Base-by-base conservation (phyloP, 2,113 vertebrate genomes). In the Aythya baeri region DNA sequence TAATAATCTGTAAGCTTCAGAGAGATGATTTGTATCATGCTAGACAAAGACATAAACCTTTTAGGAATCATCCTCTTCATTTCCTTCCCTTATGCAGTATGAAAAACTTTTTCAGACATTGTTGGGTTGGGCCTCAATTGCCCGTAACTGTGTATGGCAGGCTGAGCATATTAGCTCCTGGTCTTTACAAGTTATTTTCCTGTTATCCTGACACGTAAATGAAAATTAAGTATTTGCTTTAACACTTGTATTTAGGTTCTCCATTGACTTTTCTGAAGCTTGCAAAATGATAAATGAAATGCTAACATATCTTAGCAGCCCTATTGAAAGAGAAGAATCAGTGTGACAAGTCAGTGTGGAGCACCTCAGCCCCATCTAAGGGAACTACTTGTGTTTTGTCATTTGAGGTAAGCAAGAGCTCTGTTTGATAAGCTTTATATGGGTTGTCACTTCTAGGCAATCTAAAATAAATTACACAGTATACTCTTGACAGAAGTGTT, bases 401-500 rank as follows among this genome's bases (percentile, higher is more conserved):
- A 58, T 82, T 93, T 87, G 63, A 58, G 43, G 65, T 76, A 44
- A 62, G 65, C 75, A 59, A 29, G 65, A 86, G 20, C 68, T 89
- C 89, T 88, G 44, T 57, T 85, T 96, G 76, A 80, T 81, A 91
- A 74, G 71, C 84, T 87, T 93, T 89, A 63, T 80, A 36, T 22
- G 73, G 41, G 63, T 71, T 86, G 62, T 86, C 81, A 85, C 62
- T 67, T 90, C 86, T 70, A 94, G 76, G 76, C 79, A 90, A 83
- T 63, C 89, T 91, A 44, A 96, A 97, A 97, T 63, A 87, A 96
- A 96, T 83, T 94, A 61, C 68, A 75, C 38, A 66, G 68, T 65
- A 25, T 71, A 54, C 61, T 94, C 80, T 31, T 72, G 79, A 88
- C 88, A 95, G 6, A 94, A 94, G 15, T 52, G 55, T 36, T 91